Evolutionary conservation across 2,888 invertebrate species (phyloP).

Genomic region (Drosophila ustulata): DNA sequence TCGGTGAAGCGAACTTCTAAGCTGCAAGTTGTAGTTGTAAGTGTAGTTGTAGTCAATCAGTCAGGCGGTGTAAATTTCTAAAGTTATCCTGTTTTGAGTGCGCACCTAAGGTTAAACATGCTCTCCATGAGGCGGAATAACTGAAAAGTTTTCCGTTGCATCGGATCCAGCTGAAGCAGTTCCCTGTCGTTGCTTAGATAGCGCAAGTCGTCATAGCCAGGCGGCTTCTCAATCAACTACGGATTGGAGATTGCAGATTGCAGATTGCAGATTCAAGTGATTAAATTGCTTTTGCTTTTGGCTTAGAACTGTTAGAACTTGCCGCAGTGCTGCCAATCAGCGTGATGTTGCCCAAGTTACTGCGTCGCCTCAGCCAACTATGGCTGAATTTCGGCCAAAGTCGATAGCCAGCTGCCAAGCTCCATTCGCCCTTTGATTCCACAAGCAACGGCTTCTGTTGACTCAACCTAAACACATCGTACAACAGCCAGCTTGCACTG

Average conservation of each 20-base stretch:
- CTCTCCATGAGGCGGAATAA: constrained; percentile 64
- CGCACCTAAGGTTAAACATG: constrained; percentile 77
- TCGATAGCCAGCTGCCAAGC: constrained; percentile 51
- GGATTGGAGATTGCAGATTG: constrained; percentile 1
- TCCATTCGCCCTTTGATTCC: constrained; percentile 77
- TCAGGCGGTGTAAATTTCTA: not conserved
- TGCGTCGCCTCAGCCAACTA: constrained; percentile 71
- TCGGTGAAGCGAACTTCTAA: constrained; percentile 59
- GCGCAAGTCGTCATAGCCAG: constrained; percentile 39
- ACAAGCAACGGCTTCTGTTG: constrained; percentile 54
- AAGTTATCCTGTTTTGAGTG: not conserved
- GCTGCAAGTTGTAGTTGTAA: constrained; percentile 44
- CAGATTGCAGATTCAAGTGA: constrained; percentile 3
- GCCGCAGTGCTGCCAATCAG: constrained; percentile 71
- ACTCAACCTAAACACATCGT: constrained; percentile 79
- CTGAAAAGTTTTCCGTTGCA: constrained; percentile 82
- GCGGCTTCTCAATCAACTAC: constrained; percentile 72
- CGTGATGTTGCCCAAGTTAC: constrained; percentile 64
- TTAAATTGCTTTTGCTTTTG: not conserved
- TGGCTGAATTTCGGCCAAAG: constrained; percentile 43
- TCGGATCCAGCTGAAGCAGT: constrained; percentile 74
- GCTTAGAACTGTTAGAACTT: constrained; percentile 10
- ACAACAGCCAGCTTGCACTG: constrained; percentile 54
- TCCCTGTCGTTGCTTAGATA: constrained; percentile 62
- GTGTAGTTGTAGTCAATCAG: not conserved